phyloP scores from a whole-genome alignment of 2,113 vertebrate species.

The Leiothrix lutea region DNA sequence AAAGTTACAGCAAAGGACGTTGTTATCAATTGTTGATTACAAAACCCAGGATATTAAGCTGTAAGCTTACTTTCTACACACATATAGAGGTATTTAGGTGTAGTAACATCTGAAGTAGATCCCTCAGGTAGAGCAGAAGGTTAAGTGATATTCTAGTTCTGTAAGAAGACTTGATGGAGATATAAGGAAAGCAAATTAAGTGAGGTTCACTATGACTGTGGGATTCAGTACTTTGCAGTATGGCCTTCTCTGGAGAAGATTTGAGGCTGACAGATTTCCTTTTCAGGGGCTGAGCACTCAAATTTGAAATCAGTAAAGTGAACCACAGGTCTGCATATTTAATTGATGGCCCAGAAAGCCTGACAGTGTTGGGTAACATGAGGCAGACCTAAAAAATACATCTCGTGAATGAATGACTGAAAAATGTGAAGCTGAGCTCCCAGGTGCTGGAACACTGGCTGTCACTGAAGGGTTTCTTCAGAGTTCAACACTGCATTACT shows the following conservation, averaged over 20 bases:
- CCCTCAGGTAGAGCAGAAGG: background rate
- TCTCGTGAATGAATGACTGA: background rate
- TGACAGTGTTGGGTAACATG: background rate
- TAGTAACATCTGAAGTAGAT: background rate
- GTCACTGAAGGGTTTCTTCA: background rate
- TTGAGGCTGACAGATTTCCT: background rate
- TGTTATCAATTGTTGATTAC: background rate
- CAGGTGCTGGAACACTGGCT: background rate
- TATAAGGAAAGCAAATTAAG: background rate
- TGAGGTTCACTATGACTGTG: background rate
- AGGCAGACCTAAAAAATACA: background rate
- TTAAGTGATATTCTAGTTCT: background rate
- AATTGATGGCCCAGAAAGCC: background rate
- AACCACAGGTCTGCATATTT: background rate
- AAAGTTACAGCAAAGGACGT: background rate
- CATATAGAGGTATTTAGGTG: background rate
- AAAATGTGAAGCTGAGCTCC: background rate
- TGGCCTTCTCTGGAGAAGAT: background rate
- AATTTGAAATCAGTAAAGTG: background rate
- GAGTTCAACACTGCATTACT: background rate
- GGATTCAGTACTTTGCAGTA: background rate
- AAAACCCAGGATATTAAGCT: fast-evolving
- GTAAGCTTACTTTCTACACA: background rate
- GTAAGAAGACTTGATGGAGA: background rate
- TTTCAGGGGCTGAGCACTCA: background rate